A percentile compares a stretch with the other conserved stretches of the same genome.
phyloP scores from a whole-genome alignment of 2,113 vertebrate species.

The Epinephelus moara region DNA sequence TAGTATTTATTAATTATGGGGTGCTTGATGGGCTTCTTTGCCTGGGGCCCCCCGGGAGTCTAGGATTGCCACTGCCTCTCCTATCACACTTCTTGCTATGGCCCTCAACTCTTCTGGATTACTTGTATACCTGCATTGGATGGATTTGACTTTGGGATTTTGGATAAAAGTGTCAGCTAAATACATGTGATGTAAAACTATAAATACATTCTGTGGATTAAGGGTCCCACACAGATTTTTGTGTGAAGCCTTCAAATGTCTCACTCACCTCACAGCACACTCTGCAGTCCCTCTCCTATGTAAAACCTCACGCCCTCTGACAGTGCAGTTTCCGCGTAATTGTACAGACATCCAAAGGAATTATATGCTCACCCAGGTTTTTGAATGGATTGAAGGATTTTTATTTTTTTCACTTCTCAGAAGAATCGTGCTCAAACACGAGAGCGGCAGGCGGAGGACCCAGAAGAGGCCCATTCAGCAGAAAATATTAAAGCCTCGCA shows the following conservation, averaged over 20 bases:
- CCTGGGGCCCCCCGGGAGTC: too few species aligned
- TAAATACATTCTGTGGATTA: conserved; percentile 30
- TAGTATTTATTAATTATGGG: too few species aligned
- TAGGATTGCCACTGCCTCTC: too few species aligned
- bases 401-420: conserved; percentile 3
- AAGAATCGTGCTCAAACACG: conserved; percentile 35
- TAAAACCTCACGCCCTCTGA: conserved; percentile 53
- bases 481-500: conserved; percentile 70
- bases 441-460: conserved; percentile 22
- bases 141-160: conserved; percentile 5
- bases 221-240: conserved; percentile 8
- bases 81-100: neutral
- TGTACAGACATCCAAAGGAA: conserved; percentile 46
- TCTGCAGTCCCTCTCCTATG: conserved; percentile 36
- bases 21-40: too few species aligned
- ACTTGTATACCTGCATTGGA: neutral
- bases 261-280: conserved; percentile 17
- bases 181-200: conserved; percentile 6
- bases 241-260: conserved; percentile 12
- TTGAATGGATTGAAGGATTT: conserved; percentile 37
- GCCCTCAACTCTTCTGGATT: neutral
- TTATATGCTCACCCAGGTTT: conserved; percentile 46
- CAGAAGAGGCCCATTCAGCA: conserved; percentile 70
- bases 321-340: conserved; percentile 45
- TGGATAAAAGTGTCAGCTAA: neutral